Percentiles rank a stretch among this genome's conserved stretches.
These are phyloP conservation scores for Automeris io DNA, from an alignment of 2,888 invertebrate species.

Conservation along the genomic window DNA sequence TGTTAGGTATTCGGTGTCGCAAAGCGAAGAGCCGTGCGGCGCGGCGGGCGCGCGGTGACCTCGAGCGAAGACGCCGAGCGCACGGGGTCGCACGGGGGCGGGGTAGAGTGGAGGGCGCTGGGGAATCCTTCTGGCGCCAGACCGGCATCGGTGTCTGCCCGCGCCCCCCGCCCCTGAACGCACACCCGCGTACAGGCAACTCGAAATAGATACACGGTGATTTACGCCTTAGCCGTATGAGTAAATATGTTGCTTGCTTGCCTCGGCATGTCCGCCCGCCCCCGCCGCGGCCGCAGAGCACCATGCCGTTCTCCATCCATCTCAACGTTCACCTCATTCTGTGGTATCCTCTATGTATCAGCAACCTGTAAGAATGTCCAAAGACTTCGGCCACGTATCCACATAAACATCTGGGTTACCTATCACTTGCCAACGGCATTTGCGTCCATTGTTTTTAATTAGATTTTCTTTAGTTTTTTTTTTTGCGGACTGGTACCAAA, in stretches of 20 bases:
- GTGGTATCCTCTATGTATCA: constrained; percentile 1
- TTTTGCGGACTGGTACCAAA: neutral
- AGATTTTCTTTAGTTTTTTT: neutral
- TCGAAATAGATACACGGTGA: constrained; percentile 75
- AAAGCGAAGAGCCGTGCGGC: constrained; percentile 35
- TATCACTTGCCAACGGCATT: neutral
- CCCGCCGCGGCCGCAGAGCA: no score
- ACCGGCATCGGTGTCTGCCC: constrained; percentile 71
- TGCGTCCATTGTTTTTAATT: neutral
- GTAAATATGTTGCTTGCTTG: constrained; percentile 70
- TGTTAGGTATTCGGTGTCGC: constrained; percentile 32
- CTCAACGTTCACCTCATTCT: constrained; percentile 25
- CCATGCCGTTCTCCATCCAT: constrained; percentile 46
- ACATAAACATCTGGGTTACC: neutral
- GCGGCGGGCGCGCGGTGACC: constrained; percentile 47
- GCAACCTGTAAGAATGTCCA: constrained; percentile 1
- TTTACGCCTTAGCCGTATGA: constrained; percentile 74
- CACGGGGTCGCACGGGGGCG: constrained; percentile 29
- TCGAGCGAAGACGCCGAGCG: constrained; percentile 38
- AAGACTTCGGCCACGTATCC: no score
- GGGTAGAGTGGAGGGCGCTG: constrained; percentile 53
- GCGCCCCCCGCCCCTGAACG: constrained; percentile 43
- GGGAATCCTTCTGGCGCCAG: constrained; percentile 79
- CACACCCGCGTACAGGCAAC: constrained; percentile 52
- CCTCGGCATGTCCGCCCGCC: constrained; percentile 72